Conservation (phyloP, 2,888 invertebrate species). For the Callyntrura sp. region DNA sequence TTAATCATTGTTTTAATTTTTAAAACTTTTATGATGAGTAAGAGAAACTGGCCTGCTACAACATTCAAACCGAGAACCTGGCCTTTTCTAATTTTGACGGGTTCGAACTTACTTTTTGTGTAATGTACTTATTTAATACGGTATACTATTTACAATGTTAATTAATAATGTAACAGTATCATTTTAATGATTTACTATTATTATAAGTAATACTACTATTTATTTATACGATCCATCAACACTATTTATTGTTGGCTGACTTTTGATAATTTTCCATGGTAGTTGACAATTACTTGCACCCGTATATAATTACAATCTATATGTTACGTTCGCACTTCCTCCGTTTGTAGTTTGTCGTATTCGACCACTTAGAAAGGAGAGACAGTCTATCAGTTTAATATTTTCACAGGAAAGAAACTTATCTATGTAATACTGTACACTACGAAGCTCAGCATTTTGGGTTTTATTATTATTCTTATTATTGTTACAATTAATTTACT, state of each 20-base stretch:
- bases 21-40: constrained; percentile 10
- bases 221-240: constrained; percentile 58
- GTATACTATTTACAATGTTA: constrained; percentile 61
- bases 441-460: constrained; percentile 83
- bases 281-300: constrained; percentile 46
- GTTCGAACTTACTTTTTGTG: constrained; percentile 42
- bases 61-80: constrained; percentile 1
- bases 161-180: constrained; percentile 57
- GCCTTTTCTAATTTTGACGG: constrained; percentile 38
- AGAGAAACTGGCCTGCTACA: constrained; percentile 16
- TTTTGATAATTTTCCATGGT: constrained; percentile 67
- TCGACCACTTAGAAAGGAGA: constrained; percentile 3
- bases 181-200: constrained; percentile 29
- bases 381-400: constrained; percentile 5
- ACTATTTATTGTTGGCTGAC: constrained; percentile 59
- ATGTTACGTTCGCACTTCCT: constrained; percentile 46
- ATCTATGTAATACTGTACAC: constrained; percentile 53
- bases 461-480: constrained; percentile 63
- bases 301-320: not conserved
- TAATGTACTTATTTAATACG: constrained; percentile 37
- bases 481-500: not conserved
- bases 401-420: constrained; percentile 16
- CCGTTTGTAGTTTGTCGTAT: constrained; percentile 49
- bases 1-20: constrained; percentile 12
- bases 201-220: constrained; percentile 55